Evolutionary conservation across 2,113 vertebrate species (phyloP).

Genomic region (Lynx canadensis): DNA sequence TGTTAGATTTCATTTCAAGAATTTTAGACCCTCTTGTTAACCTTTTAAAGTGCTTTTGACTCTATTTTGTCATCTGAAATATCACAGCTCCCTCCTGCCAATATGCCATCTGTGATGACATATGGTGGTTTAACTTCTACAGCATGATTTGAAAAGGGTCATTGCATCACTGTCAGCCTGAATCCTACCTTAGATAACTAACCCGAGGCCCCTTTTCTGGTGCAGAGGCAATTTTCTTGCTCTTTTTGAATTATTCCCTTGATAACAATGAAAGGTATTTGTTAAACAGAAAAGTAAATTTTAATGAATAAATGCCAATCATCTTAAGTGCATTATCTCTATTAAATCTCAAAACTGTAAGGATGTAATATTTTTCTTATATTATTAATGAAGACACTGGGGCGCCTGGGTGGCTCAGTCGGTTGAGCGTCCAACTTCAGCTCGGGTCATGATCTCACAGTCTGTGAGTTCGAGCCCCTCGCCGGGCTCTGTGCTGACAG

Average conservation of each 20-base stretch:
- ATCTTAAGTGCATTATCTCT: background rate
- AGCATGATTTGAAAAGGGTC: conserved; percentile 65
- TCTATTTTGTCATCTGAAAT: conserved; percentile 72
- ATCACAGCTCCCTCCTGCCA: conserved; percentile 50
- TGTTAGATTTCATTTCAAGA: conserved; percentile 47
- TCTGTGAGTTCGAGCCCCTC: no score
- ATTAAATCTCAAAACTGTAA: background rate
- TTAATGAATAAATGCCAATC: background rate
- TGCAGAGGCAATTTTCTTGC: background rate
- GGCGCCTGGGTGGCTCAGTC: no score
- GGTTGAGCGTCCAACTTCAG: no score
- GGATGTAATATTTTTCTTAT: background rate
- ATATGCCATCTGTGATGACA: conserved; percentile 70
- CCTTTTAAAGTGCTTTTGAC: conserved; percentile 68
- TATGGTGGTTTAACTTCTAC: conserved; percentile 63
- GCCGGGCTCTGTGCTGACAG: no score
- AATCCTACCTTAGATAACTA: conserved; percentile 39
- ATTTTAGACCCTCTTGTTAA: conserved; percentile 58
- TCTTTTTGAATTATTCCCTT: background rate
- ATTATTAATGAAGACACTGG: background rate
- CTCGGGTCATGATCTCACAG: no score
- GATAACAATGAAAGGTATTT: background rate
- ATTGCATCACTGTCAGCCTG: conserved; percentile 46
- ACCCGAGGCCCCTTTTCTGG: background rate
- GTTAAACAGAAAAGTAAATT: background rate